These are phyloP conservation scores for Monarcha castaneiventris DNA, from an alignment of 2,113 vertebrate species.

Conservation along the genomic window DNA sequence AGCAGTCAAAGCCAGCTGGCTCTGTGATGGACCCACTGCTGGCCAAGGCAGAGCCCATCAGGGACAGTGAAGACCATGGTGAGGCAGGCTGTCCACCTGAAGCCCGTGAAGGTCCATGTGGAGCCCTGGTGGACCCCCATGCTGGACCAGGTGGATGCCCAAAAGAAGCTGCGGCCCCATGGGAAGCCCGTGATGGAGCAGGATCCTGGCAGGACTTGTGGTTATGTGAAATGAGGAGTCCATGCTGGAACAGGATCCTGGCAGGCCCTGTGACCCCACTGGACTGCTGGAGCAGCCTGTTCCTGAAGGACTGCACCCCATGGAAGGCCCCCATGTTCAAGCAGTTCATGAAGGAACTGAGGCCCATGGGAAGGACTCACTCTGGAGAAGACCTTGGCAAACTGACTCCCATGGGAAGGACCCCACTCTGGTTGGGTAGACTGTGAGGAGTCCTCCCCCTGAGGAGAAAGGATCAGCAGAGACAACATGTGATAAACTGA, in stretches of 20 bases:
- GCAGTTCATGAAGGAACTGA: neutral
- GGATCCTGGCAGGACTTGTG: neutral
- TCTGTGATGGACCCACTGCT: neutral
- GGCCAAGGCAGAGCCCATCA: neutral
- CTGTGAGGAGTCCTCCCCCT: neutral
- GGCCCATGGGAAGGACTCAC: neutral
- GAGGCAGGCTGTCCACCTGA: neutral
- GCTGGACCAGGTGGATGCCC: neutral
- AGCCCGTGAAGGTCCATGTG: rapidly evolving
- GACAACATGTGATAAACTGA: neutral
- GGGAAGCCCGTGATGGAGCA: neutral
- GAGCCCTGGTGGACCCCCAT: neutral
- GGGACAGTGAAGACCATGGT: rapidly evolving
- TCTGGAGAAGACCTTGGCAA: neutral
- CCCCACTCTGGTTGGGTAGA: too few relatives aligned
- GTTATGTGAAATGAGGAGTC: rapidly evolving
- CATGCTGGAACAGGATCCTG: neutral
- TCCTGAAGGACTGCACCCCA: neutral
- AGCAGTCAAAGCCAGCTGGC: neutral
- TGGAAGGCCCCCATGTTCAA: rapidly evolving
- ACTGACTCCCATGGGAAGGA: neutral
- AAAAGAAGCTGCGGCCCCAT: neutral
- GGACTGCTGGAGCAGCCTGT: neutral
- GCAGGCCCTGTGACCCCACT: neutral
- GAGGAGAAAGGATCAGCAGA: neutral